A percentile compares a stretch with the other conserved stretches of the same genome.
phyloP scores from a whole-genome alignment of 2,888 invertebrate genomes.

The Hyppa rectilinea region DNA sequence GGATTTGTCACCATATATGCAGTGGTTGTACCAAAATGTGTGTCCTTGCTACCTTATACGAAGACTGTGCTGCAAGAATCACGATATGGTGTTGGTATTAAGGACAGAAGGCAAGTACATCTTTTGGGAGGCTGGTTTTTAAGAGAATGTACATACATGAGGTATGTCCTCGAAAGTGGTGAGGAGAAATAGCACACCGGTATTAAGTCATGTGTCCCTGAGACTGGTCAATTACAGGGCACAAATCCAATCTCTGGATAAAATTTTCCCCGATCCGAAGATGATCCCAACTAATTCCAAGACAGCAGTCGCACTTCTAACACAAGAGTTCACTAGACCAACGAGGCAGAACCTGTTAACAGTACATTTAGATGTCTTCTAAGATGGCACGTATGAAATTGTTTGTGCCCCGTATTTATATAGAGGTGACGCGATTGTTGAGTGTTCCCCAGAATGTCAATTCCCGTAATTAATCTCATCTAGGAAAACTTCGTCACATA shows the following conservation, averaged over 20 bases:
- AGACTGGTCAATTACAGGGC: not conserved
- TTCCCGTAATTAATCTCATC: no score
- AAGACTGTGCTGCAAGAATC: conserved; percentile 49
- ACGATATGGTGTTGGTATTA: conserved; percentile 32
- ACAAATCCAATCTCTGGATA: not conserved
- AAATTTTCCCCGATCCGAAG: not conserved
- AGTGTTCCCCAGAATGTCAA: not conserved
- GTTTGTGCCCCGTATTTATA: not conserved
- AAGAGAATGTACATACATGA: not conserved
- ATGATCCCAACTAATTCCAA: not conserved
- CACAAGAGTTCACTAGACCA: not conserved
- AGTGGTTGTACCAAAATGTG: conserved; percentile 43
- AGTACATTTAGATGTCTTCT: not conserved
- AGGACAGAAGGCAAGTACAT: conserved; percentile 45
- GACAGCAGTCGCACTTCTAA: not conserved
- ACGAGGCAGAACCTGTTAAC: not conserved
- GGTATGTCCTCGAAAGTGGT: not conserved
- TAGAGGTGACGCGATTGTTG: not conserved
- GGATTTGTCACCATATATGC: conserved; percentile 59
- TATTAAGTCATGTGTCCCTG: conserved; percentile 1
- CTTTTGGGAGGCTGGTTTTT: conserved; percentile 40
- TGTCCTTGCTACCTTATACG: conserved; percentile 63
- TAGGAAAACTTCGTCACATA: no score
- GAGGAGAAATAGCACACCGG: not conserved
- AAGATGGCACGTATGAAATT: not conserved